A percentile compares a stretch with the other conserved stretches of the same genome.
These are phyloP conservation scores for Rhynchotus rufescens DNA, from an alignment of 2,797 vertebrate species.

Conservation along the genomic window DNA sequence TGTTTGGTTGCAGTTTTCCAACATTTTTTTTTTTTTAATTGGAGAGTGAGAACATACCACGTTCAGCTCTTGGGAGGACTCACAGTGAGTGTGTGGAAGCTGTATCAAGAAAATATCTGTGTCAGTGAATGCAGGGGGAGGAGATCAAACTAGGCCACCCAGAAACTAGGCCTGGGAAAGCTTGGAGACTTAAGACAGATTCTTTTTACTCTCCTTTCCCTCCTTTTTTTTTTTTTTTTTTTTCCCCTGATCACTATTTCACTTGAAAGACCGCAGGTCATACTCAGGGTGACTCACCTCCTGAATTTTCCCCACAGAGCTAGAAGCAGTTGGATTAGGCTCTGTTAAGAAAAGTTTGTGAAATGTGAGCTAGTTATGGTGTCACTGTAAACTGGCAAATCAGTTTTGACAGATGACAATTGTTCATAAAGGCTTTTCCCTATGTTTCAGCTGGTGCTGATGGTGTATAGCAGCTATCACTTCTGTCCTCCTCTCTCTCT, in stretches of 20 bases:
- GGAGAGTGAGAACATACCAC: neutral
- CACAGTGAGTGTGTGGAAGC: neutral
- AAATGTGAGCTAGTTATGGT: neutral
- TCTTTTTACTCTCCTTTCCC: neutral
- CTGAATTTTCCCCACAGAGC: neutral
- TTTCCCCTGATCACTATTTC: neutral
- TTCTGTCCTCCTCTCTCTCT: rapidly evolving
- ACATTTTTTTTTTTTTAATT: neutral
- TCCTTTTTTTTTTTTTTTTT: neutral
- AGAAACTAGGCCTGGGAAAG: neutral
- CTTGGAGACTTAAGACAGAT: neutral
- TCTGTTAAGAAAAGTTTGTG: neutral
- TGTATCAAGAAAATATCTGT: neutral
- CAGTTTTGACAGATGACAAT: neutral
- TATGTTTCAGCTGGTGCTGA: neutral
- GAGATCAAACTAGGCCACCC: neutral
- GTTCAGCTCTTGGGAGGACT: neutral
- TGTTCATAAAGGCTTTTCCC: neutral
- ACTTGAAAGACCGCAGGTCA: neutral
- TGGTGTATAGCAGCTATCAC: rapidly evolving
- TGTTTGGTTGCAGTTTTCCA: neutral
- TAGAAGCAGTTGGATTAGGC: neutral
- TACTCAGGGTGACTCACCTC: neutral
- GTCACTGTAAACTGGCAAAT: neutral
- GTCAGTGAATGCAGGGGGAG: neutral